Evolutionary conservation across 2,888 invertebrate genomes (phyloP), one percentile per base, ranked within the genome.

Genomic region (Drosophila incognita): DNA sequence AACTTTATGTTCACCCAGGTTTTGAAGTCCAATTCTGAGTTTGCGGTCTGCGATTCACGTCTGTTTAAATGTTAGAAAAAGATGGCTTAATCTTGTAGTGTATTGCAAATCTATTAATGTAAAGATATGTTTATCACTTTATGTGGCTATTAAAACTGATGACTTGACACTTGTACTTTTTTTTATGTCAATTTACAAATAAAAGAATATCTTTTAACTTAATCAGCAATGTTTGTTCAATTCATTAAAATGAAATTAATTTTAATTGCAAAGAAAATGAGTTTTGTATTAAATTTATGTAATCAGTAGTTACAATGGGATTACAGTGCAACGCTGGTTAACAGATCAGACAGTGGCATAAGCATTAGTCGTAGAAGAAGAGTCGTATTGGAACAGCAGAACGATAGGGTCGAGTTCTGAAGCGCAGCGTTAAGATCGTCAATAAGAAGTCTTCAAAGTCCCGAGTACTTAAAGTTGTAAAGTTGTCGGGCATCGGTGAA

Each of bases 1-100:
- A 82, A 72, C 53, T 54, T 67, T 54, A 62, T 66, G 62, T 53
- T 61, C 58, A 49, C 21, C 27, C 29, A 40, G 61, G 33, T 21
- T 27, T 69, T 35, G 2, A 40, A 54, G 27, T 56, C 38, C 27
- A 56, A 24, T 10, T 31, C 38, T 36, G 42, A 13, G 29, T 10
- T 40, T 27, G n/a, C 18, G 13, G 6, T 13, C 42, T 13, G 36
- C 18, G 27, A n/a, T 15, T 15, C 27, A 24, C 27, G 11, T 27
- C 35, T 29, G 3, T 31, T 54, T 31, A 48, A 51, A 60, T 58
- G 42, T 70, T 75, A 75, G 76, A 76, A 10, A 24, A 35, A 42
- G 11, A 57, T 42, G 31, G 29, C 42, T 57, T 57, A 57, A 57
- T 57, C 57, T 31, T 40, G 7, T 2, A 4, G 53, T 24, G 18